A percentile compares a stretch with the other conserved stretches of the same genome.
These are phyloP conservation scores for Sternotherus odoratus DNA, from an alignment of 2,797 vertebrate genomes.

Conservation along the genomic window DNA sequence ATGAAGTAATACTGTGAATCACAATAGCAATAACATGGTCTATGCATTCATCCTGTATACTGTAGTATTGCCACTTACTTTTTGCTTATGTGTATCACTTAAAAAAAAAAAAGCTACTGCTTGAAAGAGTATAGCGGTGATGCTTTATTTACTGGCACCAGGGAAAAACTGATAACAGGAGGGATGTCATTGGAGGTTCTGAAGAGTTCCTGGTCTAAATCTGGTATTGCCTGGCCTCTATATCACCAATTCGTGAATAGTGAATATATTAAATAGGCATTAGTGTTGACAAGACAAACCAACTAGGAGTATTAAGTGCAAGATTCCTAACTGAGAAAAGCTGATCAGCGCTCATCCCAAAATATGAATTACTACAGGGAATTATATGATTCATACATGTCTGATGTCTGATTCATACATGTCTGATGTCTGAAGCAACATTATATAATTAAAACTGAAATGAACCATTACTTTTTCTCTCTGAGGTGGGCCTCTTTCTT, in stretches of 20 bases:
- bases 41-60: background rate
- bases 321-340: background rate
- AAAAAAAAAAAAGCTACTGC: no score
- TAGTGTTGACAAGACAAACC: background rate
- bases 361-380: background rate
- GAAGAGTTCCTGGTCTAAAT: background rate
- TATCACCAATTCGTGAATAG: background rate
- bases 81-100: background rate
- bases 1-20: background rate
- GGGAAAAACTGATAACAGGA: background rate
- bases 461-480: background rate
- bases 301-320: background rate
- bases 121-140: background rate
- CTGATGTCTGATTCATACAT: fast-evolving
- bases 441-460: background rate
- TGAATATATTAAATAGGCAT: conserved; percentile 13
- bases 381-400: fast-evolving
- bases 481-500: background rate
- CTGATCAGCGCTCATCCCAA: background rate
- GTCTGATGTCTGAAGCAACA: background rate
- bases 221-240: background rate
- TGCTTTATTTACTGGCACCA: background rate
- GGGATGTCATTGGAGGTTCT: background rate
- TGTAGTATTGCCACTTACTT: fast-evolving
- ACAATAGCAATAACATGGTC: fast-evolving